Evolutionary conservation across 1,140 invertebrate species (phyloP).

Genomic region (Danaus melanippus): DNA sequence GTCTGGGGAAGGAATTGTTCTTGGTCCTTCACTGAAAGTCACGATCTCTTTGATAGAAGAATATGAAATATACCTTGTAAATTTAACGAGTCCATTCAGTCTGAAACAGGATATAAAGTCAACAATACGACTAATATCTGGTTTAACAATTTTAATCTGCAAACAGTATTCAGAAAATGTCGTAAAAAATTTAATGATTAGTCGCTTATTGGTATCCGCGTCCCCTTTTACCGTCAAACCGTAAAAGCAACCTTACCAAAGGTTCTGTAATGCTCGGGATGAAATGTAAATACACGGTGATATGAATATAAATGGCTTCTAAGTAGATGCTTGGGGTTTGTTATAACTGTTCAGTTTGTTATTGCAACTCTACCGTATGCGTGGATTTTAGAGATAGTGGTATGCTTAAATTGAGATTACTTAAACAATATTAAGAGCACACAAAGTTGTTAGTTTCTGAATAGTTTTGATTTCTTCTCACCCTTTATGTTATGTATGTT

Average conservation of each 20-base stretch:
- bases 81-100: background rate
- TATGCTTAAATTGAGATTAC: conserved; percentile 4
- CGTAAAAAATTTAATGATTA: conserved; percentile 16
- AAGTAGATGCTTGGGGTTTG: conserved; percentile 33
- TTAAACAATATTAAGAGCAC: no score
- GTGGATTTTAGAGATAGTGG: conserved; percentile 14
- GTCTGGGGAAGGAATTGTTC: conserved; percentile 10
- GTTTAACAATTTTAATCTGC: no score
- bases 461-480: no score
- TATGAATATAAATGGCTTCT: conserved; percentile 48
- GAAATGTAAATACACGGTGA: conserved; percentile 45
- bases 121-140: no score
- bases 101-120: background rate
- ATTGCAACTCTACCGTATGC: conserved; percentile 24
- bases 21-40: background rate
- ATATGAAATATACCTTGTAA: background rate
- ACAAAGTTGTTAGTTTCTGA: no score
- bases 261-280: conserved; percentile 24
- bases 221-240: conserved; percentile 16
- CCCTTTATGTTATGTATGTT: no score
- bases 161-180: conserved; percentile 2
- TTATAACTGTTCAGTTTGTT: conserved; percentile 23
- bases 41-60: background rate
- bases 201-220: conserved; percentile 8
- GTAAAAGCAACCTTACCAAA: conserved; percentile 30